Evolutionary conservation across 1,140 invertebrate species (phyloP).

Genomic region (Heliothis virescens): DNA sequence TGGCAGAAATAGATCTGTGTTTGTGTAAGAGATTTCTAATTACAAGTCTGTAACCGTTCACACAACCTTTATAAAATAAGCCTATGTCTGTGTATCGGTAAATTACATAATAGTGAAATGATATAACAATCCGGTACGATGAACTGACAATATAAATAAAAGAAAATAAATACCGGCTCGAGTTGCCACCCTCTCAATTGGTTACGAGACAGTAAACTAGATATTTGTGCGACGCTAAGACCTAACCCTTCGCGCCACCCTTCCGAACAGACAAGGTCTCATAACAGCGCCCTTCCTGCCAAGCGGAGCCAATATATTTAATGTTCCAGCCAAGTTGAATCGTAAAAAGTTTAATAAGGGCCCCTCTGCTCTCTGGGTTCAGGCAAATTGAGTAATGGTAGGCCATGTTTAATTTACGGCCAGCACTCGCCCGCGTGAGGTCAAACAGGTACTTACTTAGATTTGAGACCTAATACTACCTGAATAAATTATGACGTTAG

Average conservation of each 20-base stretch:
- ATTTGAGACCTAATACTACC: conserved; percentile 25
- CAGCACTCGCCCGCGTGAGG: not conserved
- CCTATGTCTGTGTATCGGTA: not conserved
- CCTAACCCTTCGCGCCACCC: not conserved
- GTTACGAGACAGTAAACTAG: not conserved
- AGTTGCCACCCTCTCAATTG: no score
- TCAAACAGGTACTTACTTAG: conserved; percentile 7
- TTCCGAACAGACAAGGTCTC: conserved; percentile 22
- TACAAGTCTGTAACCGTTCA: not conserved
- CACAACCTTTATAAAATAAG: not conserved
- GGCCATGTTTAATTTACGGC: conserved; percentile 46
- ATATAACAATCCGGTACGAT: not conserved
- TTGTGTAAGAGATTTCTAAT: not conserved
- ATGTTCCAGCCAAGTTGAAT: conserved; percentile 39
- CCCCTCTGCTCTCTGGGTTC: conserved; percentile 21
- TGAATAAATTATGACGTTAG: conserved; percentile 20
- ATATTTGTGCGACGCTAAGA: not conserved
- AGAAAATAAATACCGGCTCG: not conserved
- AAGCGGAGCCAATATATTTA: conserved; percentile 43
- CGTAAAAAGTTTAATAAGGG: conserved; percentile 48
- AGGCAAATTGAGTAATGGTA: conserved; percentile 44
- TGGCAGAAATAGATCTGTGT: not conserved
- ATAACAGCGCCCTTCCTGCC: conserved; percentile 23
- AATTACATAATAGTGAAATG: not conserved
- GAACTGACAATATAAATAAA: not conserved